These are phyloP conservation scores for Oligia latruncula DNA, from an alignment of 2,888 invertebrate genomes.

Conservation along the genomic window DNA sequence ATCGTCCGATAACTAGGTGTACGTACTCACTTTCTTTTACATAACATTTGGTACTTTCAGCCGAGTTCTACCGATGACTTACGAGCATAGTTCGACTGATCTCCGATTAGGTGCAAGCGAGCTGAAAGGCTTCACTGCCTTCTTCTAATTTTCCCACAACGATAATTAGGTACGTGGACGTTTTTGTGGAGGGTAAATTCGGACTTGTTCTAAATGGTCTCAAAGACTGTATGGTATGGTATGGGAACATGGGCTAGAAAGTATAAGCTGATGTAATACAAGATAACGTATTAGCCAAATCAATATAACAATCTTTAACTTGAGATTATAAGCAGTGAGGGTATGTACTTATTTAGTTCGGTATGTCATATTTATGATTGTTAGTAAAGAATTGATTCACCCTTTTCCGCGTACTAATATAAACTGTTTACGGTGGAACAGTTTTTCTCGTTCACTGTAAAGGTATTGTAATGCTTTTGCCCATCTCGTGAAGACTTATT, in stretches of 20 bases:
- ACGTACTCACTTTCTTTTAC: not conserved
- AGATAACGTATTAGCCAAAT: not conserved
- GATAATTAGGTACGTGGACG: not conserved
- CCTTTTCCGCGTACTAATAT: not conserved
- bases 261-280: not conserved
- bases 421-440: not conserved
- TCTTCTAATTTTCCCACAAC: not conserved
- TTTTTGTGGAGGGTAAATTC: not conserved
- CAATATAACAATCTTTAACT: not conserved
- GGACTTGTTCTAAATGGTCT: too few species aligned
- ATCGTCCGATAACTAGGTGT: not conserved
- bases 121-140: not conserved
- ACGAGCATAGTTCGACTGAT: not conserved
- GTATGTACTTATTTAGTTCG: not conserved
- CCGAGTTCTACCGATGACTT: not conserved
- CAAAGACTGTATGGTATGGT: too few species aligned
- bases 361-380: not conserved
- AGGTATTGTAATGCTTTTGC: too few species aligned
- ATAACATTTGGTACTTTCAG: too few species aligned
- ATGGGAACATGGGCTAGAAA: not conserved
- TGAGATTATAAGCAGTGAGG: too few species aligned
- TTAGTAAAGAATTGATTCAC: not conserved
- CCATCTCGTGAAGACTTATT: not conserved
- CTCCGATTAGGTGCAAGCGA: not conserved
- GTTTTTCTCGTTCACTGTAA: too few species aligned